phyloP scores from a whole-genome alignment of 2,797 vertebrate genomes.

The Helicolenus hilgendorfi region DNA sequence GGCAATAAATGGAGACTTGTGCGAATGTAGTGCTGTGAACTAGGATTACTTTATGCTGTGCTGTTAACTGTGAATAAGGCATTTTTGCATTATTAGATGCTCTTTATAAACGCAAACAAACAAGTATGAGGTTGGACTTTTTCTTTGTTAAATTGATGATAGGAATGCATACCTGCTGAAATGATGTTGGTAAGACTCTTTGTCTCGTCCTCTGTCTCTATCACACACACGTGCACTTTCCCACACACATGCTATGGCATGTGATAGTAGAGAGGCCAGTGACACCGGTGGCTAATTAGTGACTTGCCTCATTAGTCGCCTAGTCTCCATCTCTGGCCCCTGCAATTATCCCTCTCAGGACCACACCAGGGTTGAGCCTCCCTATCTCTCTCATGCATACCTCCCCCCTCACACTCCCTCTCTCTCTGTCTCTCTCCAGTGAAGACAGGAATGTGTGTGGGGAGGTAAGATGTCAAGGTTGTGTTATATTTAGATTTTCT shows the following conservation, averaged over 20 bases:
- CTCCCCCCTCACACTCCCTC: neutral
- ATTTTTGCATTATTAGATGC: neutral
- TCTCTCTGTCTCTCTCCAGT: neutral
- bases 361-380: slow-evolving; percentile 63
- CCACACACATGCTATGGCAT: slow-evolving; percentile 15
- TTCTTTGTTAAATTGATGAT: slow-evolving; percentile 16
- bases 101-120: neutral
- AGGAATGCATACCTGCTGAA: slow-evolving; percentile 34
- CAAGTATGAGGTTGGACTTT: neutral
- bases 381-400: slow-evolving; percentile 5
- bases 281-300: slow-evolving; percentile 86
- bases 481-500: neutral
- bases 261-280: slow-evolving; percentile 69
- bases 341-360: slow-evolving; percentile 77
- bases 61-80: neutral
- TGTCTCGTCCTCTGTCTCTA: neutral
- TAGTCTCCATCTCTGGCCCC: slow-evolving; percentile 73
- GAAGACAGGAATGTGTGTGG: neutral
- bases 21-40: no score
- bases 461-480: neutral
- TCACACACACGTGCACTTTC: slow-evolving; percentile 1
- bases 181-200: slow-evolving; percentile 17
- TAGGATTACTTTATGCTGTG: no score
- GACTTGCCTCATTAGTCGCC: slow-evolving; percentile 84
- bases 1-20: neutral